Evolutionary conservation across 2,888 invertebrate genomes (phyloP).

Genomic region (Beris chalybata): DNA sequence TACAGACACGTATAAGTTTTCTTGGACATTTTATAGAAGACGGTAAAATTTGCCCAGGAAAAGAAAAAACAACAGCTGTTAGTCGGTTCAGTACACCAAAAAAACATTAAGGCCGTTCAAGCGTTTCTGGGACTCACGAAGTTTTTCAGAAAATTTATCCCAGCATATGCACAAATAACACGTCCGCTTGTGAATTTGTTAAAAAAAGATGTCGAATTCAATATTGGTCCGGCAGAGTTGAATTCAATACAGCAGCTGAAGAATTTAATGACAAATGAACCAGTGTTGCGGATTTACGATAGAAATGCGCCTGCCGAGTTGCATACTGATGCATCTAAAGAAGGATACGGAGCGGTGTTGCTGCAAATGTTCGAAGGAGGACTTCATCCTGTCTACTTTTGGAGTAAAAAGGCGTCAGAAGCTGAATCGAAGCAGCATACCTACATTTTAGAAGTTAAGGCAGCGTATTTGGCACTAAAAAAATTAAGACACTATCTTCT

Average conservation of each 20-base stretch:
- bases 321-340: constrained; percentile 3
- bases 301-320: no score
- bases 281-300: constrained; percentile 1
- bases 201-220: neutral
- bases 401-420: no score
- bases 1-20: no score
- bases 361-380: neutral
- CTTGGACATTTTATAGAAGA: no score
- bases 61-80: no score
- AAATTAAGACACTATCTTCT: neutral
- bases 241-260: no score
- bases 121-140: neutral
- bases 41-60: no score
- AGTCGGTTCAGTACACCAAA: neutral
- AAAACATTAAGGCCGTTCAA: neutral
- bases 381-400: no score
- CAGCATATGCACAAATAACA: neutral
- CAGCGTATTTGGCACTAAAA: no score
- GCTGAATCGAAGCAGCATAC: no score
- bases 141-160: constrained; percentile 10
- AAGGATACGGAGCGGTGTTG: constrained; percentile 1
- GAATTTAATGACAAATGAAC: neutral
- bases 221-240: neutral
- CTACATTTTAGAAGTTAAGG: no score
- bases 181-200: neutral